These are phyloP conservation scores for Pelobates cultripes DNA, from an alignment of 2,797 vertebrate species.

Conservation along the genomic window DNA sequence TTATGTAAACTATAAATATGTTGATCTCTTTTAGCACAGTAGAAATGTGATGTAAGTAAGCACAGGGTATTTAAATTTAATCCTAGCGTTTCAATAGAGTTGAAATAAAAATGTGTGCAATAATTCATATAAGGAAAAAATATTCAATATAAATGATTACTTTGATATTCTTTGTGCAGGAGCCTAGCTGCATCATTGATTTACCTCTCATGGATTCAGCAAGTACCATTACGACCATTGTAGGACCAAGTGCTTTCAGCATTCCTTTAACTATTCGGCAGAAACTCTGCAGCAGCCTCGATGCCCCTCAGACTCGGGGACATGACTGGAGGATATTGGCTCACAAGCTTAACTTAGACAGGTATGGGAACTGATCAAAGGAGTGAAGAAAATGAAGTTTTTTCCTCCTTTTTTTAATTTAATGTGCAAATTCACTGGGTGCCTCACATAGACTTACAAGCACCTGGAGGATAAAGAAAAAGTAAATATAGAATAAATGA, in stretches of 20 bases:
- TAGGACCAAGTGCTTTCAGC: constrained; percentile 91
- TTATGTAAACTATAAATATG: constrained; percentile 45
- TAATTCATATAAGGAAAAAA: constrained; percentile 30
- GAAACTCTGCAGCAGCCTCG: constrained; percentile 95
- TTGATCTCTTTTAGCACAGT: constrained; percentile 31
- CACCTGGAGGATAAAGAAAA: too few species aligned
- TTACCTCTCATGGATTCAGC: constrained; percentile 88
- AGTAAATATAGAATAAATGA: too few species aligned
- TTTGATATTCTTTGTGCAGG: constrained; percentile 69
- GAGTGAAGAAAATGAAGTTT: too few species aligned
- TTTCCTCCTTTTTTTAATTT: too few species aligned
- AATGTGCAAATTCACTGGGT: too few species aligned
- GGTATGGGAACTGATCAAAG: constrained; percentile 69
- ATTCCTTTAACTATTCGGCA: constrained; percentile 94
- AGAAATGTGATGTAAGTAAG: constrained; percentile 22
- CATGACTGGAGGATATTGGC: constrained; percentile 98
- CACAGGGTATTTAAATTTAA: constrained; percentile 20
- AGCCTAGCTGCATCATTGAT: constrained; percentile 86
- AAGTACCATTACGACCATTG: constrained; percentile 85
- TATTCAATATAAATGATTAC: constrained; percentile 33
- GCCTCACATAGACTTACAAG: too few species aligned
- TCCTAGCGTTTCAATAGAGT: constrained; percentile 8
- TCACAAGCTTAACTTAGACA: constrained; percentile 94
- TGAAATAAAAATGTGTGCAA: constrained; percentile 15
- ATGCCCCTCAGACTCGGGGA: constrained; percentile 92